These are phyloP conservation scores for Dolichallabes microphthalmus DNA, from an alignment of 2,113 vertebrate species.

Conservation along the genomic window DNA sequence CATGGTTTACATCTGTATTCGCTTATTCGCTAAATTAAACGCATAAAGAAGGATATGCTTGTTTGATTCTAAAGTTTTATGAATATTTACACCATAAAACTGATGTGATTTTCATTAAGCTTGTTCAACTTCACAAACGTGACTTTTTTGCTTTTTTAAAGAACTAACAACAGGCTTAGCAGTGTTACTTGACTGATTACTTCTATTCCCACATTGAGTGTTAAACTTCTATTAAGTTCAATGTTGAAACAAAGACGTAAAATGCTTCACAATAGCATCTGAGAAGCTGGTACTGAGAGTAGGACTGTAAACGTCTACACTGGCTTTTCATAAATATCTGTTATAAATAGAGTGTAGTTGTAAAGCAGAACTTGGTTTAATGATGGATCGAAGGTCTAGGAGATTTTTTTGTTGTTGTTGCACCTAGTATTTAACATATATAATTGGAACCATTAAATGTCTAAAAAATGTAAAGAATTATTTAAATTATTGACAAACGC, in stretches of 20 bases:
- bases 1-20: not conserved
- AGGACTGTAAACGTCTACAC: not conserved
- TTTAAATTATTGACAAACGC: no score
- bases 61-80: not conserved
- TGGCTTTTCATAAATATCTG: not conserved
- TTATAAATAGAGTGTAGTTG: not conserved
- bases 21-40: no score
- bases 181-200: not conserved
- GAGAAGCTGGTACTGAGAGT: not conserved
- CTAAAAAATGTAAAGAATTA: not conserved
- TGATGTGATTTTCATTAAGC: not conserved
- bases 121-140: not conserved
- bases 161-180: not conserved
- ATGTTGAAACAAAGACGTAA: not conserved
- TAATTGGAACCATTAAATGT: not conserved
- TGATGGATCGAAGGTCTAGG: not conserved
- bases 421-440: no score
- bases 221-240: not conserved
- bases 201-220: not conserved
- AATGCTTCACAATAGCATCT: not conserved
- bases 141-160: not conserved
- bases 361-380: not conserved
- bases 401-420: not conserved
- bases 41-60: not conserved
- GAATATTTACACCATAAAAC: not conserved